A percentile compares a stretch with the other conserved stretches of the same genome.
phyloP scores from a whole-genome alignment of 2,113 vertebrate species.

The Aphyosemion australe region DNA sequence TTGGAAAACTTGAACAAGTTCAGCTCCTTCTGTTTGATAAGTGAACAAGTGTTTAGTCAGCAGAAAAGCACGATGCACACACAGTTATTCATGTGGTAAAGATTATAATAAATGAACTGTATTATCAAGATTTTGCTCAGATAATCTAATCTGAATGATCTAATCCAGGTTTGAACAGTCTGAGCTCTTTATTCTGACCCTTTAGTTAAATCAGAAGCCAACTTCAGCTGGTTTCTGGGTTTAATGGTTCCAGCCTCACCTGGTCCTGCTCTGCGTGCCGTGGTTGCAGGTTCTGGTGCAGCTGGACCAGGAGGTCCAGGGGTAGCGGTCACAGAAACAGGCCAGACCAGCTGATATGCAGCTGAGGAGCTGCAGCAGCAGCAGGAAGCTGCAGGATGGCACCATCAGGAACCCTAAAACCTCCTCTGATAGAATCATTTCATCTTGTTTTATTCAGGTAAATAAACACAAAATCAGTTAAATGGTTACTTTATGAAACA shows the following conservation, averaged over 20 bases:
- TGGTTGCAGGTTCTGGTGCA: slow-evolving; percentile 88
- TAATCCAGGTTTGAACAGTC: too few species aligned
- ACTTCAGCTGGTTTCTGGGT: too few species aligned
- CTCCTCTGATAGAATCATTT: slow-evolving; percentile 7
- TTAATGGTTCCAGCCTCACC: slow-evolving; percentile 65
- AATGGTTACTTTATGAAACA: neutral
- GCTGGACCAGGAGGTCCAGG: slow-evolving; percentile 84
- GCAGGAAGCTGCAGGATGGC: slow-evolving; percentile 6
- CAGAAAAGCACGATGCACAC: too few species aligned
- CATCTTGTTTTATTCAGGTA: neutral
- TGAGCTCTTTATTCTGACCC: too few species aligned
- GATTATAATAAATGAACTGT: too few species aligned
- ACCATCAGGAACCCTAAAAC: slow-evolving; percentile 51
- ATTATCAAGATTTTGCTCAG: too few species aligned
- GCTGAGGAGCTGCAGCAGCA: slow-evolving; percentile 67
- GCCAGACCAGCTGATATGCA: slow-evolving; percentile 57
- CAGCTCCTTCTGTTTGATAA: too few species aligned
- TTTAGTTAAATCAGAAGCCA: too few species aligned
- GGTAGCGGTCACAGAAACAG: slow-evolving; percentile 88
- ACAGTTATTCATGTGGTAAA: too few species aligned
- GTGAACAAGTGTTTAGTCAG: too few species aligned
- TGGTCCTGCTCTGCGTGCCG: slow-evolving; percentile 82
- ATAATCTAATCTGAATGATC: too few species aligned
- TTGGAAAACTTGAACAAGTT: too few species aligned
- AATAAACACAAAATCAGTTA: neutral